Evolutionary conservation across 2,113 vertebrate genomes (phyloP).

Genomic region (Bagarius yarrelli): DNA sequence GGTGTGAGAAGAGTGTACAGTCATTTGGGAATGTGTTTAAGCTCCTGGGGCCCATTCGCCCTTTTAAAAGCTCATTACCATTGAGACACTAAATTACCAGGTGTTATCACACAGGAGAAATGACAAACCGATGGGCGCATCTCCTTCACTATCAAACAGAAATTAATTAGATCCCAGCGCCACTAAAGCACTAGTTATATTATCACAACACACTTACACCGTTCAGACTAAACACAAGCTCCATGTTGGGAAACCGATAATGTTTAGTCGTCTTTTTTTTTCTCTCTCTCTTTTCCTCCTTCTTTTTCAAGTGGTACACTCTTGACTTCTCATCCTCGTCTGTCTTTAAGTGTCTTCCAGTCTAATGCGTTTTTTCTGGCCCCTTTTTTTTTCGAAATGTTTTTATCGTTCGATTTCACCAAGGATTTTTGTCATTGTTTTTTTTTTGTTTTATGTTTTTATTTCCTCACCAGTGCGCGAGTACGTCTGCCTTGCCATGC

Average conservation of each 20-base stretch:
- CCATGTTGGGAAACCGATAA: constrained; percentile 32
- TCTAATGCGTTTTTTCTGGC: constrained; percentile 41
- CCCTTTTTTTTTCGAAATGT: constrained; percentile 36
- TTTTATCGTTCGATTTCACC: constrained; percentile 32
- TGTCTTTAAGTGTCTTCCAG: constrained; percentile 28
- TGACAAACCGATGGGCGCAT: constrained; percentile 47
- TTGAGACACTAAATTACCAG: constrained; percentile 53
- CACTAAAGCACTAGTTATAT: constrained; percentile 38
- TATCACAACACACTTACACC: constrained; percentile 32
- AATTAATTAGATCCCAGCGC: constrained; percentile 53
- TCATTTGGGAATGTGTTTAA: constrained; percentile 41
- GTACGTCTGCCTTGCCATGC: constrained; percentile 19
- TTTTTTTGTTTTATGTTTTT: background rate
- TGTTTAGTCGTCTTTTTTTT: background rate
- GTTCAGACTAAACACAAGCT: constrained; percentile 13
- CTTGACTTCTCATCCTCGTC: constrained; percentile 25
- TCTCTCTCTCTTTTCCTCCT: no score
- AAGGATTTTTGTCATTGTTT: constrained; percentile 40
- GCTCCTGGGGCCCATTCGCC: constrained; percentile 20
- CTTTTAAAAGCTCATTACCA: constrained; percentile 53
- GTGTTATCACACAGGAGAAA: constrained; percentile 55
- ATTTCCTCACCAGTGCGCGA: constrained; percentile 13
- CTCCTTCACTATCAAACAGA: constrained; percentile 48
- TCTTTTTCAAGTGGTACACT: constrained; percentile 18
- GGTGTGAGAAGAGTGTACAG: background rate